Evolutionary conservation across 2,888 invertebrate genomes (phyloP).

Genomic region (Macroteleia sp.): DNA sequence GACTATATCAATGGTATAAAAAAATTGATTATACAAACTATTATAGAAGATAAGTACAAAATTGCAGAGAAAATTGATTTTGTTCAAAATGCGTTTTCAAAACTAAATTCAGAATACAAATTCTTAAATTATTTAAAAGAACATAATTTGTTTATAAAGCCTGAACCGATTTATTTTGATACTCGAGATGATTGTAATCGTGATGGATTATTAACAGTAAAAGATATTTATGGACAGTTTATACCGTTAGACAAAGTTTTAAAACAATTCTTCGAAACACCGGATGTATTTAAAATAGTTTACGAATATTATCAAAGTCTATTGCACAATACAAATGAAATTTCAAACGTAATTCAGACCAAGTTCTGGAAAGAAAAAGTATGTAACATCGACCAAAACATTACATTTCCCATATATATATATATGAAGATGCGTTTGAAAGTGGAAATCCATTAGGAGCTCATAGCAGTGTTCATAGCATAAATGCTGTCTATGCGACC

Average conservation of each 20-base stretch:
- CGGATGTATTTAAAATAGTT: not conserved
- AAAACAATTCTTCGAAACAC: conserved; percentile 9
- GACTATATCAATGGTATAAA: conserved; percentile 14
- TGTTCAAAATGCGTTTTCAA: conserved; percentile 10
- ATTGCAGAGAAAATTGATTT: conserved; percentile 17
- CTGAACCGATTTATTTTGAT: conserved; percentile 11
- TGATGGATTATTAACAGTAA: not conserved
- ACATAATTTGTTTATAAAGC: not conserved
- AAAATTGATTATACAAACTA: not conserved
- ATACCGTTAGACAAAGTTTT: conserved; percentile 6
- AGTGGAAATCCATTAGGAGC: conserved; percentile 22
- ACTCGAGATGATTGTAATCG: not conserved
- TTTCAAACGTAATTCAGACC: conserved; percentile 13
- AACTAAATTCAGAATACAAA: conserved; percentile 8
- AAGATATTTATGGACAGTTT: conserved; percentile 1
- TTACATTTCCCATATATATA: conserved; percentile 7
- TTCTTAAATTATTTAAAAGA: conserved; percentile 3
- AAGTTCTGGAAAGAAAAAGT: conserved; percentile 8
- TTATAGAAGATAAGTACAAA: not conserved
- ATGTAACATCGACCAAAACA: not conserved
- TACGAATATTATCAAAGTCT: conserved; percentile 1
- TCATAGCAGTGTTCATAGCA: conserved; percentile 24
- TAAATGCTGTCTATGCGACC: conserved; percentile 24
- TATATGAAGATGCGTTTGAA: conserved; percentile 23
- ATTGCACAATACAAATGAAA: not conserved